Conservation (phyloP, 2,113 vertebrate species). For the Paraplagusia blochii region DNA sequence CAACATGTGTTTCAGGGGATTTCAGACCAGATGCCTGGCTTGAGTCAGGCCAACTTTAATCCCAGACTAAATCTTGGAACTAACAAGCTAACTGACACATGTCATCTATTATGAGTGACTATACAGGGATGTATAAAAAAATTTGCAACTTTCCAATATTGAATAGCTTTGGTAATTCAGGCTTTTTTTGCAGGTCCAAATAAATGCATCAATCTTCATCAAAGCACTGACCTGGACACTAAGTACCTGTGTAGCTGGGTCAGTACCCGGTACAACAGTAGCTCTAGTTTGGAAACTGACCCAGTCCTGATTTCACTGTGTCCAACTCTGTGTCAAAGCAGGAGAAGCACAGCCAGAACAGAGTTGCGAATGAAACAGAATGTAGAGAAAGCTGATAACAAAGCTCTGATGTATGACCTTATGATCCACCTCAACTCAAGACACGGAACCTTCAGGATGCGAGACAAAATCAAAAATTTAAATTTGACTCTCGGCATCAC, state of each 20-base stretch:
- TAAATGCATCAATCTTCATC: slow-evolving; percentile 47
- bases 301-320: slow-evolving; percentile 36
- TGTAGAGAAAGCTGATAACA: slow-evolving; percentile 2
- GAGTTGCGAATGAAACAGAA: slow-evolving; percentile 8
- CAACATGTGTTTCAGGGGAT: no score
- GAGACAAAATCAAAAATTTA: background rate
- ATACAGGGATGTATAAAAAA: no score
- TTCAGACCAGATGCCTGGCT: no score
- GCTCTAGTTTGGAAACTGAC: slow-evolving; percentile 8
- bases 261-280: background rate
- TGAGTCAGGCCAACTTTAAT: no score
- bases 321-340: slow-evolving; percentile 37
- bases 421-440: slow-evolving; percentile 6
- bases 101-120: no score
- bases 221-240: slow-evolving; percentile 34
- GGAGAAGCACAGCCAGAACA: slow-evolving; percentile 16
- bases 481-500: background rate
- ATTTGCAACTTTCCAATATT: no score
- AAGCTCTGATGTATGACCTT: background rate
- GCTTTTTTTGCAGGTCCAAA: background rate
- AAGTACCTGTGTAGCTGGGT: slow-evolving; percentile 18
- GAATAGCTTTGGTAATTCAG: no score
- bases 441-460: slow-evolving; percentile 2
- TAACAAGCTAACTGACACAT: no score
- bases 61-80: no score